A percentile compares a stretch with the other conserved stretches of the same genome.
These are phyloP conservation scores for Propithecus coquereli DNA, from an alignment of 2,113 vertebrate genomes.

Conservation along the genomic window DNA sequence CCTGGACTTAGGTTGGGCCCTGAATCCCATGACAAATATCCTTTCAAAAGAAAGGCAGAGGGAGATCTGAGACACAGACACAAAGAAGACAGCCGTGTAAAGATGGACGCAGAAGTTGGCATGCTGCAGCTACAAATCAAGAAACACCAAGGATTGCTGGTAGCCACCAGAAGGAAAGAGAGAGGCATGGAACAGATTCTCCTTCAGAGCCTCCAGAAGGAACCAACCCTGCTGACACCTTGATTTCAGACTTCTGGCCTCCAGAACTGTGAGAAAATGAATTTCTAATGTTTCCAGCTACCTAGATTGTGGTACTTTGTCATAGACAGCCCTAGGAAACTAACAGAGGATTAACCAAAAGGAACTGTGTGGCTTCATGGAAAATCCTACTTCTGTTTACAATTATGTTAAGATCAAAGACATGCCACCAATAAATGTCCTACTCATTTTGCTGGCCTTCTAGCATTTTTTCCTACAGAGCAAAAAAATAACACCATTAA, in stretches of 20 bases:
- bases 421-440: neutral
- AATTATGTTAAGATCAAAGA: neutral
- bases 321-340: neutral
- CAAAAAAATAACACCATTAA: neutral
- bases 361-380: neutral
- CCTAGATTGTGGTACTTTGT: neutral
- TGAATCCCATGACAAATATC: neutral
- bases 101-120: neutral
- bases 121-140: fast-evolving
- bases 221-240: neutral
- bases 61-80: neutral
- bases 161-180: fast-evolving
- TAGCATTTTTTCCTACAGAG: neutral
- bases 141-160: fast-evolving
- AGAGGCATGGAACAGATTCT: neutral
- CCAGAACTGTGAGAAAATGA: neutral
- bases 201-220: neutral
- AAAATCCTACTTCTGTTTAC: neutral
- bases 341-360: neutral
- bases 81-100: neutral
- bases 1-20: neutral
- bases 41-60: neutral
- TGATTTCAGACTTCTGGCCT: neutral
- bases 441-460: neutral
- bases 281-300: neutral